Base-by-base conservation (phyloP, 2,113 vertebrate genomes). In the Scalopus aquaticus region DNA sequence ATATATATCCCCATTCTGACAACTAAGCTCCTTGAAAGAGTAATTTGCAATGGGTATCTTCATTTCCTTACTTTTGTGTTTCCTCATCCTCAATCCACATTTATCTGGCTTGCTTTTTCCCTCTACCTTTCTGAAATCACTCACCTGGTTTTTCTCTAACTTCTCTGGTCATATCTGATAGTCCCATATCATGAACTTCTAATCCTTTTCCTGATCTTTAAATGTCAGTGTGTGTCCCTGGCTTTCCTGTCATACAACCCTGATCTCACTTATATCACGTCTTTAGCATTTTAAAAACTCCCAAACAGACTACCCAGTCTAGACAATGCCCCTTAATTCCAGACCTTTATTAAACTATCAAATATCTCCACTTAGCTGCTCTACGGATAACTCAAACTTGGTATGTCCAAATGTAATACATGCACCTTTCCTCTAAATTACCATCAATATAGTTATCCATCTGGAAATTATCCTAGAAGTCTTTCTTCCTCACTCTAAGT, bases 291-390 rank as follows among this genome's bases (percentile, higher is more conserved):
- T 88, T 67, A 54, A 79, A 30, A 35, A 91, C 26, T 91, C 69
- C 69, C 73, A 88, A 84, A 93, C 13, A 95, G 39, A 91, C n/a
- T 44, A 35, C 17, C 82, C n/a, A 94, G 56, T 85, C 3, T 56
- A 94, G 35, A 91, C 44, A 9, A 10, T 10, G 39, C n/a, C 39
- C 60, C n/a, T 85, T 56, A 54, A 94, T 13, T 94, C 37, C 9
- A 80, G 35, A 80, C 77, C 32, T 28, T 15, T 28, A 86, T 39
- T 73, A 39, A 92, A 72, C 46, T 87, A 86, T 37, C 24, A 95
- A 83, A 37, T 84, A 76, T 44, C 49, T 95, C 42, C 93, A 83
- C 4, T 79, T 79, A 32, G 15, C 78, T 88, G 67, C 39, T 94
- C n/a, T 28, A 81, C 4, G 77, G 22, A 32, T 49, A 86, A 19